These are phyloP conservation scores for Myathropa florea DNA, from an alignment of 2,888 invertebrate genomes.

Conservation along the genomic window DNA sequence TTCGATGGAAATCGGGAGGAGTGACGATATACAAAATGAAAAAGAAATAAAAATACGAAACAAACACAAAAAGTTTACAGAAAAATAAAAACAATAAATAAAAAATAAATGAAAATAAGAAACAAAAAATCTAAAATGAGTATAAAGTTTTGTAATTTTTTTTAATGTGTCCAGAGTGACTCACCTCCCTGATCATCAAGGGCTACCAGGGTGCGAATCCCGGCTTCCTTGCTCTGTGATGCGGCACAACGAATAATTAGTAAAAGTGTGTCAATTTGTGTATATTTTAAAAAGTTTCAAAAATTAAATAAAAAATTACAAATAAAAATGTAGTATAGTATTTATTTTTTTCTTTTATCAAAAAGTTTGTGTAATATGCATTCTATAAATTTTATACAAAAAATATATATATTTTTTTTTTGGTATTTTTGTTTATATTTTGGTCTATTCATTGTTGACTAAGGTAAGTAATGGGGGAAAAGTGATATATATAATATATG, in stretches of 20 bases:
- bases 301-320: slow-evolving; percentile 47
- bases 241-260: slow-evolving; percentile 79
- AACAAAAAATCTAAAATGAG: slow-evolving; percentile 49
- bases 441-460: slow-evolving; percentile 25
- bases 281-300: slow-evolving; percentile 71
- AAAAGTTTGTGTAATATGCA: slow-evolving; percentile 60
- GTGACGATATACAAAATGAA: slow-evolving; percentile 33
- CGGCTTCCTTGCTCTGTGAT: slow-evolving; percentile 99
- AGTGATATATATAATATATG: slow-evolving; percentile 56
- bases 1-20: not conserved
- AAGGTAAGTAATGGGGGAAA: slow-evolving; percentile 46
- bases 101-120: slow-evolving; percentile 25
- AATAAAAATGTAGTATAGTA: slow-evolving; percentile 67
- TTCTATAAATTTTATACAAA: slow-evolving; percentile 61
- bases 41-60: not conserved
- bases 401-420: not conserved
- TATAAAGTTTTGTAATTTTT: slow-evolving; percentile 71
- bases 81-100: slow-evolving; percentile 41
- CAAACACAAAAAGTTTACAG: not conserved
- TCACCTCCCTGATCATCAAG: slow-evolving; percentile 99
- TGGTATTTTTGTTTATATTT: not conserved
- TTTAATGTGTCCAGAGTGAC: slow-evolving; percentile 83
- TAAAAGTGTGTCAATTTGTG: slow-evolving; percentile 79
- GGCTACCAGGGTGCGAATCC: slow-evolving; percentile 99
- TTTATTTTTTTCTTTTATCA: slow-evolving; percentile 72